Percentiles rank a stretch among this genome's conserved stretches.
phyloP scores from a whole-genome alignment of 2,888 invertebrate species.

The Microctonus brassicae region DNA sequence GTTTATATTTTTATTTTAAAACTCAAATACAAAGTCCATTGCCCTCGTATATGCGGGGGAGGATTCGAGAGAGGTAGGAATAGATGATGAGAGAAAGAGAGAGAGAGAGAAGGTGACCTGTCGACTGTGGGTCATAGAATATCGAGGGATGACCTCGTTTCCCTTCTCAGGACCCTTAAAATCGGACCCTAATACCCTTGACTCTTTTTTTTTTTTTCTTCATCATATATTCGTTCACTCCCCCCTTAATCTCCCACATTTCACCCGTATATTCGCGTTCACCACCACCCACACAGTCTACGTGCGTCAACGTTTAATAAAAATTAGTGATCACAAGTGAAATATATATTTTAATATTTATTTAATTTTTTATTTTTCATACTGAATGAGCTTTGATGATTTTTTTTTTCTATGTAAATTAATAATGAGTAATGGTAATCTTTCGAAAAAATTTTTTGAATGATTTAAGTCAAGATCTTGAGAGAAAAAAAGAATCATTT shows the following conservation, averaged over 20 bases:
- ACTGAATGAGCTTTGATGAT: neutral
- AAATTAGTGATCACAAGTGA: no score
- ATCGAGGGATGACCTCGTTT: constrained; percentile 63
- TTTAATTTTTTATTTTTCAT: neutral
- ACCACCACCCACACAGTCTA: constrained; percentile 6
- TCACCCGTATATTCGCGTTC: neutral
- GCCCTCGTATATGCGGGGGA: constrained; percentile 9
- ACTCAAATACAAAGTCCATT: constrained; percentile 9
- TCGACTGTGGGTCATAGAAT: constrained; percentile 31
- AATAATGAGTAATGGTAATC: neutral
- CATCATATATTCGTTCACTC: no score
- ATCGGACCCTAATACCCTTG: constrained; percentile 40
- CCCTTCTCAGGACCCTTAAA: constrained; percentile 63
- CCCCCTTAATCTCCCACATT: neutral
- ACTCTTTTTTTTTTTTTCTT: constrained; percentile 11
- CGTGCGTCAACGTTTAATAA: neutral
- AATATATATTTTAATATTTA: neutral
- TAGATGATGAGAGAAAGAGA: neutral
- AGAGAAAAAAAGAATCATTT: neutral
- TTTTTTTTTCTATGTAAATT: neutral
- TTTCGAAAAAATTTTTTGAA: neutral
- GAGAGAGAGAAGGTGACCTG: constrained; percentile 6
- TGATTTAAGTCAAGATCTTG: neutral
- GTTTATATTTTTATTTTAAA: neutral
- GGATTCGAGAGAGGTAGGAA: neutral